These are phyloP conservation scores for Magallana nippona DNA, from an alignment of 2,888 invertebrate genomes.

Conservation along the genomic window DNA sequence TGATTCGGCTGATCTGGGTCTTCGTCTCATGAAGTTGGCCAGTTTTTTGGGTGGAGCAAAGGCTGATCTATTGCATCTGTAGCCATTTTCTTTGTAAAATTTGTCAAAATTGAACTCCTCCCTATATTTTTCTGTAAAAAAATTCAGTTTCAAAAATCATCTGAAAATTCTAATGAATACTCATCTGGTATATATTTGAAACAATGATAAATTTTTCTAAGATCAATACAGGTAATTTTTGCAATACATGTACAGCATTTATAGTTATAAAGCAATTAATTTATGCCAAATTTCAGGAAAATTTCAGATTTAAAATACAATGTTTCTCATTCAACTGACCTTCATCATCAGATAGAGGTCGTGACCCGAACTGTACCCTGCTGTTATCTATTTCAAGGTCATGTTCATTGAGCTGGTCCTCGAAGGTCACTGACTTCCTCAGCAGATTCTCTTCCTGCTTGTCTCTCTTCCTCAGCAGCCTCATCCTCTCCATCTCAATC, in stretches of 20 bases:
- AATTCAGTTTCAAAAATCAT: not conserved
- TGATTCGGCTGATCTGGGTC: slow-evolving; percentile 31
- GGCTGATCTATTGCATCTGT: slow-evolving; percentile 1
- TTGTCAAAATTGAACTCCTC: slow-evolving; percentile 41
- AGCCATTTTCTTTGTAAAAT: slow-evolving; percentile 22
- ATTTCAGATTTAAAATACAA: not conserved
- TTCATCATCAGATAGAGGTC: slow-evolving; percentile 40
- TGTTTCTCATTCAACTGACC: slow-evolving; percentile 14
- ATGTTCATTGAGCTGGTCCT: slow-evolving; percentile 51
- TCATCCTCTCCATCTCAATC: slow-evolving; percentile 38
- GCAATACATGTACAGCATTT: too few relatives aligned
- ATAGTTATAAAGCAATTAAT: too few relatives aligned
- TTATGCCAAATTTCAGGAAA: too few relatives aligned
- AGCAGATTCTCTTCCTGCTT: slow-evolving; percentile 69
- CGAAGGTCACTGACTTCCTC: slow-evolving; percentile 69
- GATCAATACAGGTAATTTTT: too few relatives aligned
- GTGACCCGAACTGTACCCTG: not conserved
- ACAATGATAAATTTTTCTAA: too few relatives aligned
- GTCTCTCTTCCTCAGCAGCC: slow-evolving; percentile 65
- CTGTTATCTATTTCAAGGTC: slow-evolving; percentile 22
- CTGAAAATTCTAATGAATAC: too few relatives aligned
- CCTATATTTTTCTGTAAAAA: slow-evolving; percentile 37
- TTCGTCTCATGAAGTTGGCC: slow-evolving; percentile 60
- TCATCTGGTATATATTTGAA: too few relatives aligned
- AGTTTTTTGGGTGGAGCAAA: slow-evolving; percentile 49